These are phyloP conservation scores for Rhopalosiphum padi DNA, from an alignment of 1,140 invertebrate species.

Conservation along the genomic window DNA sequence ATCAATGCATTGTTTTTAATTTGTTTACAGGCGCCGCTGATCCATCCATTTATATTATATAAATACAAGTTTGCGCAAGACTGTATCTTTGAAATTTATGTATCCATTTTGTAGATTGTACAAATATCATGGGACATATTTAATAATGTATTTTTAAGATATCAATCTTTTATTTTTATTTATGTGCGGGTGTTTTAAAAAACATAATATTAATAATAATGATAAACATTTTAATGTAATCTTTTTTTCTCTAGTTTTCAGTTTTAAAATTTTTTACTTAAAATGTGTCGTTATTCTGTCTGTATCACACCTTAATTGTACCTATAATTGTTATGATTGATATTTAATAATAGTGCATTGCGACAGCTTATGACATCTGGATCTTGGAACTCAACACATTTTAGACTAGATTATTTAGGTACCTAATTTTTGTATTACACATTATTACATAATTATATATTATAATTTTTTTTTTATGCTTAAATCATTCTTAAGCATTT, in stretches of 20 bases:
- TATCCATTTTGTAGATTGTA: constrained; percentile 51
- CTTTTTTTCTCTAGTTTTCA: constrained; percentile 44
- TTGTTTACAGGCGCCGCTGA: constrained; percentile 57
- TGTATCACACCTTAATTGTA: constrained; percentile 27
- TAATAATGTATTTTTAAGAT: constrained; percentile 45
- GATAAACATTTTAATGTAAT: constrained; percentile 39
- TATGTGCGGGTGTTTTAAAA: constrained; percentile 42
- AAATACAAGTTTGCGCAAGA: constrained; percentile 56
- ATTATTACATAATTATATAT: constrained; percentile 31
- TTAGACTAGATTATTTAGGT: constrained; percentile 56
- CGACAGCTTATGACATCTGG: constrained; percentile 48
- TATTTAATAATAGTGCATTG: constrained; percentile 37
- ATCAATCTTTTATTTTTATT: constrained; percentile 46
- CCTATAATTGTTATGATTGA: constrained; percentile 42
- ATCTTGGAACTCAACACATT: constrained; percentile 51
- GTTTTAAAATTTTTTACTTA: constrained; percentile 40
- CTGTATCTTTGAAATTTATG: constrained; percentile 54
- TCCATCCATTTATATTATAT: constrained; percentile 56
- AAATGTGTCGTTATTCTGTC: not conserved
- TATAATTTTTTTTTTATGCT: constrained; percentile 17
- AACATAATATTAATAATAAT: constrained; percentile 41
- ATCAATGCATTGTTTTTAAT: constrained; percentile 56
- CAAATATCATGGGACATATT: constrained; percentile 39
- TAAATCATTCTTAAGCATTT: constrained; percentile 49
- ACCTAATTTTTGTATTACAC: constrained; percentile 51